Base-by-base conservation (phyloP, 2,797 vertebrate genomes). In the Silurus lanzhouensis region DNA sequence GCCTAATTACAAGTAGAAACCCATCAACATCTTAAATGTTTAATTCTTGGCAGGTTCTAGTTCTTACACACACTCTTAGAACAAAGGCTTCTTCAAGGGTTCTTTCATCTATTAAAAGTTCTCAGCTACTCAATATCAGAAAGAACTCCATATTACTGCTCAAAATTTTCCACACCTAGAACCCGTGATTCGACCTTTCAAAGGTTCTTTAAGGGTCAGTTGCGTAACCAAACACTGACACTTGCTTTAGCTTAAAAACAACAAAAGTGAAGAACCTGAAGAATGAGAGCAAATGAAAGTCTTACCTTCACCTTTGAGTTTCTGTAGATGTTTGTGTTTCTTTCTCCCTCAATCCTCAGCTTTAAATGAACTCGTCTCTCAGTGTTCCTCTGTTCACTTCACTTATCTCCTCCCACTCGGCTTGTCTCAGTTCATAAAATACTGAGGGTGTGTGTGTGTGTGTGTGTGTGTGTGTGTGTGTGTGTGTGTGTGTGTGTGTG, bases 381-480 rank as follows among this genome's bases (percentile, higher is more conserved):
- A 55, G 38, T 19, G n/a, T 27, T 74, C 38, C 2, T 10, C 55
- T 55, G 22, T 48, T 58, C 7, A 63, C 63, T 31, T 48, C 14
- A 61, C 6, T 71, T 46, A 27, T 55, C 74, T 84, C 46, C 4
- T 78, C 57, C 25, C 83, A 84, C 82, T 66, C 46, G 12, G 15
- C 64, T 58, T 44, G 17, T 52, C 46, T 67, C 27, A 38, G 48
- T 57, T 60, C 68, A 82, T 66, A 77, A 76, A 66, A 84, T 83
- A 75, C 70, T 1, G 46, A 72, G 10, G 82, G 66, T 10, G 25
- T 25, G 83, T 46, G 61, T 5, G 55, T 72, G 60, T 70, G n/a
- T 79, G 55, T 81, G n/a, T 85, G 71, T 7, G 12, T 83, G 55
- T 81, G 13, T 72, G 52, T 52, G 66, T 71, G 38, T 82, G 83